phyloP scores from a whole-genome alignment of 2,113 vertebrate species.

The Callaeas wilsoni region DNA sequence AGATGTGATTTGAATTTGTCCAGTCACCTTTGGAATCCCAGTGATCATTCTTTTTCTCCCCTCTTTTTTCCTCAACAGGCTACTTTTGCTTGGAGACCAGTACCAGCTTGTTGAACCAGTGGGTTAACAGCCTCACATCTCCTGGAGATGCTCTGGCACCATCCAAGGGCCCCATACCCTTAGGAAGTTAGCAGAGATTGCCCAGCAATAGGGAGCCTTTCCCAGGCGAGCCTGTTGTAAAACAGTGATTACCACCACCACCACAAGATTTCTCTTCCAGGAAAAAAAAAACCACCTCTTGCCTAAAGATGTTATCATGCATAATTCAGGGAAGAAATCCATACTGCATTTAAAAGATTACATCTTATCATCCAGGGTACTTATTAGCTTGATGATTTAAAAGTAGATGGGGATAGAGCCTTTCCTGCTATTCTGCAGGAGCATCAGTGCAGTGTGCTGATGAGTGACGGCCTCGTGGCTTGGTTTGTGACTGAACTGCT shows the following conservation, averaged over 20 bases:
- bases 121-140: background rate
- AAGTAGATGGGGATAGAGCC: background rate
- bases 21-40: background rate
- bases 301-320: slow-evolving; percentile 52
- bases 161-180: background rate
- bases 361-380: slow-evolving; percentile 56
- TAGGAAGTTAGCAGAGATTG: background rate
- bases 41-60: background rate
- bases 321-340: slow-evolving; percentile 63
- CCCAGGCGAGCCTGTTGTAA: background rate
- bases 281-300: background rate
- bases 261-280: background rate
- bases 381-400: slow-evolving; percentile 59
- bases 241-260: background rate
- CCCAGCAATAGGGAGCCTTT: background rate
- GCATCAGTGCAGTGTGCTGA: background rate
- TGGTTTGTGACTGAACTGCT: background rate
- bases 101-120: background rate
- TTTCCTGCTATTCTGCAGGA: background rate
- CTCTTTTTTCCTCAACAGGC: background rate
- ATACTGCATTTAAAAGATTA: slow-evolving; percentile 68
- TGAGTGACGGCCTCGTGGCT: background rate
- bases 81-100: background rate
- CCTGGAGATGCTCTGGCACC: background rate
- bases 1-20: background rate